These are phyloP conservation scores for Leptodactylus fuscus DNA, from an alignment of 2,113 vertebrate genomes.

Conservation along the genomic window DNA sequence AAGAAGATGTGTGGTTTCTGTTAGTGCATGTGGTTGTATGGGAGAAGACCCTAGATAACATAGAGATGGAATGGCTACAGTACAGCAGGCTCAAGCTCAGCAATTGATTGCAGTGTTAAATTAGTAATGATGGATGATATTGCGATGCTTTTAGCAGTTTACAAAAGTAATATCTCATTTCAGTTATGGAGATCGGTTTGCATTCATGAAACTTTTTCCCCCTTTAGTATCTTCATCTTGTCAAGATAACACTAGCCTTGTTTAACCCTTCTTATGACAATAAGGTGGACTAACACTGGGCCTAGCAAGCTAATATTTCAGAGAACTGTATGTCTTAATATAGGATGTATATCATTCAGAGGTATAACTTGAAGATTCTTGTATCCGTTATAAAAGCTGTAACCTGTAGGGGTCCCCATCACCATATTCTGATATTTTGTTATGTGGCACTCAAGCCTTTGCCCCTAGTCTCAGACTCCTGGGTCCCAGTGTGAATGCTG, in stretches of 20 bases:
- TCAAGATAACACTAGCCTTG: conserved; percentile 36
- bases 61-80: conserved; percentile 52
- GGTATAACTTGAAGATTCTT: not conserved
- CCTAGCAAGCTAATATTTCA: not conserved
- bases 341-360: not conserved
- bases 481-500: no score
- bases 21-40: conserved; percentile 46
- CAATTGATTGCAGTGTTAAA: not conserved
- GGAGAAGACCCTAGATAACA: conserved; percentile 46
- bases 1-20: conserved; percentile 44
- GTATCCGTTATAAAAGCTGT: no score
- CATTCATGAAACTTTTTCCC: conserved; percentile 42
- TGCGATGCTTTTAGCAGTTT: not conserved
- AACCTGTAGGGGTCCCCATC: no score
- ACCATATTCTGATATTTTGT: no score
- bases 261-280: conserved; percentile 23
- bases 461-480: no score
- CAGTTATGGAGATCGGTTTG: conserved; percentile 53
- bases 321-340: not conserved
- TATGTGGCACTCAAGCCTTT: no score
- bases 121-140: not conserved
- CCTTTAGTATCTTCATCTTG: conserved; percentile 37
- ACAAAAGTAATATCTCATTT: conserved; percentile 54
- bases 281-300: not conserved
- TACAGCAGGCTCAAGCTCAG: conserved; percentile 47